Base-by-base conservation (phyloP, 1,140 invertebrate genomes). In the Platyscapa corneri region DNA sequence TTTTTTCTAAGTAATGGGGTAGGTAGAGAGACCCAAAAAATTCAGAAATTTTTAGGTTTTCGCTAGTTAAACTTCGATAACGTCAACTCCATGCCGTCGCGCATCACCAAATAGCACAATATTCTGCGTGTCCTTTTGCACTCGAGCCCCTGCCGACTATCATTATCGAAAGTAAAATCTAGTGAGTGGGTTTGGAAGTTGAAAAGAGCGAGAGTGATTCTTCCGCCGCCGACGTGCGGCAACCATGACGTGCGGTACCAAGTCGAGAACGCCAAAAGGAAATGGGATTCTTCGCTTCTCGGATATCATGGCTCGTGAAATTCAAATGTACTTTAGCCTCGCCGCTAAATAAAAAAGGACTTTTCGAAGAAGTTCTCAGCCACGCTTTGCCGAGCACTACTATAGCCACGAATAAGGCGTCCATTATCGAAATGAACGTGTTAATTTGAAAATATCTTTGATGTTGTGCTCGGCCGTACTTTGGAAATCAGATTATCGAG, bases 321-420 rank as follows among this genome's bases (percentile, higher is more conserved):
- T 53, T 60, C 27, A 60, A 60, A 60, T 27, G 23, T 60, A 60
- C 27, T 60, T 10, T 23, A 60, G 23, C 10, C 20, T 60, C 14
- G 10, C 23, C 56, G 3, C 56, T 60, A 60, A 60, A 60, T 60
- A 60, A 27, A 60, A 10, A 60, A 60, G 23, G 56, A 27, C 23
- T 60, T 27, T 60, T 10, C 56, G 56, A 60, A 42, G 18, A 80
- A 65, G 56, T 80, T 65, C 60, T 37, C 60, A 67, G 78, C 23
- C 37, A 65, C 34, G 77, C 77, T 65, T 64, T 16, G 77, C 20
- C 65, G 77, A 64, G 34, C 12, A 60, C 56, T 10, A 10, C 8
- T 18, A 60, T 60, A 10, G 10, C 18, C 49, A 53, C 16, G 18
- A 18, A 53, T 53, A 53, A 2, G 1, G 49, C 2, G 16, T 53